phyloP scores from a whole-genome alignment of 1,140 invertebrate genomes.

The Drosophila kanapiae region DNA sequence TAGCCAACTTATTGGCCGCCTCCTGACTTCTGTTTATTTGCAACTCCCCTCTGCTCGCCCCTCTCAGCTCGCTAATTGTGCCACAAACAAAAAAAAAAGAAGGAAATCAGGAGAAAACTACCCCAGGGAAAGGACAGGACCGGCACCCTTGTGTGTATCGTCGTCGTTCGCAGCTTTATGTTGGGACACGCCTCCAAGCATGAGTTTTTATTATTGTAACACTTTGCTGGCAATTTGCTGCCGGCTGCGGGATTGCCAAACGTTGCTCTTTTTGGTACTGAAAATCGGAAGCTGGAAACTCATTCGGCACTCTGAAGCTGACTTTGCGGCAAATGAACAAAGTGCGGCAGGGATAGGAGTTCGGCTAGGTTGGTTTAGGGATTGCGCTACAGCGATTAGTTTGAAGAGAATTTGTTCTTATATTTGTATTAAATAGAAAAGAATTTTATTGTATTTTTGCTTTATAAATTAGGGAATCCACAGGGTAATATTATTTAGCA shows the following conservation, averaged over 20 bases:
- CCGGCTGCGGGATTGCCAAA: slow-evolving; percentile 59
- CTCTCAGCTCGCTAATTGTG: slow-evolving; percentile 53
- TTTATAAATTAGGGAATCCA: neutral
- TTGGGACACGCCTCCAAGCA: slow-evolving; percentile 82
- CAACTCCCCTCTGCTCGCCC: slow-evolving; percentile 26
- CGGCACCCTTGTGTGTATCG: slow-evolving; percentile 37
- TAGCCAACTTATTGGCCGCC: slow-evolving; percentile 78
- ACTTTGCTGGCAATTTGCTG: slow-evolving; percentile 81
- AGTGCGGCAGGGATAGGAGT: slow-evolving; percentile 24
- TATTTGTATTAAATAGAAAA: no score
- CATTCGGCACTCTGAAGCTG: slow-evolving; percentile 21
- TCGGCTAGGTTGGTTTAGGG: slow-evolving; percentile 12
- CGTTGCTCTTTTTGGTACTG: slow-evolving; percentile 25
- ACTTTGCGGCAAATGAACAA: slow-evolving; percentile 64
- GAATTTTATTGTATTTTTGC: neutral
- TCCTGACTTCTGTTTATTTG: slow-evolving; percentile 70
- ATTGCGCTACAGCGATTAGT: slow-evolving; percentile 4
- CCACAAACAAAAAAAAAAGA: slow-evolving; percentile 12
- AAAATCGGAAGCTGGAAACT: slow-evolving; percentile 42
- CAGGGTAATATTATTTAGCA: no score
- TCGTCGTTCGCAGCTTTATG: slow-evolving; percentile 70
- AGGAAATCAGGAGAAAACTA: slow-evolving; percentile 19
- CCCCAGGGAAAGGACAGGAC: slow-evolving; percentile 21
- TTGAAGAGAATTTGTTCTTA: no score
- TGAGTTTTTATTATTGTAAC: slow-evolving; percentile 82